Evolutionary conservation across 2,113 vertebrate species (phyloP).

Genomic region (Colinus virginianus): DNA sequence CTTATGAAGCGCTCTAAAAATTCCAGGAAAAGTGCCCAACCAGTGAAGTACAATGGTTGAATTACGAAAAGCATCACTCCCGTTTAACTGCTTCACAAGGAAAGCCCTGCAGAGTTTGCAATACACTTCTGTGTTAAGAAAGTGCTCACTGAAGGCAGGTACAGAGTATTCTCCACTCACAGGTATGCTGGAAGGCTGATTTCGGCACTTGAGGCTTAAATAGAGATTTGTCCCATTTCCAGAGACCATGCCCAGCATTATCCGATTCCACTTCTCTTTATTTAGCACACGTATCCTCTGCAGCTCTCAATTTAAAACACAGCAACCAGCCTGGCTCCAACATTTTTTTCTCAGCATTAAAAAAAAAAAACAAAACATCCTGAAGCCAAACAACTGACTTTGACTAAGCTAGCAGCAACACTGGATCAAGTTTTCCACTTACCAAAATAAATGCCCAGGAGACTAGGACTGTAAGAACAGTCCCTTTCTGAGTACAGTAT

Average conservation of each 20-base stretch:
- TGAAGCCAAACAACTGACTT: neutral
- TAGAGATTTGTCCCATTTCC: neutral
- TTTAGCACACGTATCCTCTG: neutral
- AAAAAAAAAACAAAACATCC: too few relatives aligned
- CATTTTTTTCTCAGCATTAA: neutral
- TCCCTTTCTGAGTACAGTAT: neutral
- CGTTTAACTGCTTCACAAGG: neutral
- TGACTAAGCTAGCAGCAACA: slow-evolving; percentile 2
- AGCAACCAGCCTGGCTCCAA: neutral
- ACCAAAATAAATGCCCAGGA: neutral
- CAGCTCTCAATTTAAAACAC: neutral
- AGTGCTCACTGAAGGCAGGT: neutral
- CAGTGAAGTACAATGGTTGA: neutral
- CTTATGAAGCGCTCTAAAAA: neutral
- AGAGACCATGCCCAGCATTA: neutral
- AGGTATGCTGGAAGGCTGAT: neutral
- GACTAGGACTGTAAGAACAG: neutral
- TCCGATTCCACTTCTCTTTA: neutral
- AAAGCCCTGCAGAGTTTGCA: neutral
- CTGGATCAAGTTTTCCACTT: slow-evolving; percentile 20
- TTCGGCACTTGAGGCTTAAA: neutral
- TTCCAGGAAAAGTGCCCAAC: neutral
- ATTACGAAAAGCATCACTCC: neutral
- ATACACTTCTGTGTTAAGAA: neutral
- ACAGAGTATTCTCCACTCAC: neutral